Conservation (phyloP, 1,140 invertebrate genomes). For the Aleiodes sp. region DNA sequence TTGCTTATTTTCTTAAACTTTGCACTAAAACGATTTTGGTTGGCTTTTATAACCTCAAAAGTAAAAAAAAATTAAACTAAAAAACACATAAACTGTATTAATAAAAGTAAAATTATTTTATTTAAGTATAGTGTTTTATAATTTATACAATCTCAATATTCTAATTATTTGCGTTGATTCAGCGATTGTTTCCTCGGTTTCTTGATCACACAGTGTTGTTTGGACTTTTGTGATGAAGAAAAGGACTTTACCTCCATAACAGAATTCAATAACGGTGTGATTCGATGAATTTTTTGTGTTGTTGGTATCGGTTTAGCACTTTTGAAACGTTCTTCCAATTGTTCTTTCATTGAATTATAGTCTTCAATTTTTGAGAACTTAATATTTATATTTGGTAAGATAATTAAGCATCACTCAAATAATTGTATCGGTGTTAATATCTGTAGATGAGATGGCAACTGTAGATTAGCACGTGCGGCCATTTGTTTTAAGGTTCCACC, state of each 20-base stretch:
- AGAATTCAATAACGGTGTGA: not conserved
- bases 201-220: no score
- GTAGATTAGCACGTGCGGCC: conserved; percentile 4
- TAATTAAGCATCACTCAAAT: conserved; percentile 55
- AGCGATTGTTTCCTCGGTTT: no score
- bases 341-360: conserved; percentile 52
- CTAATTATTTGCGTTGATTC: no score
- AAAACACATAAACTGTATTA: no score
- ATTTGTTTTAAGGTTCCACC: not conserved
- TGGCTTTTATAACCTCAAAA: no score
- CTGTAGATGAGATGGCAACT: not conserved
- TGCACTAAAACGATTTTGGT: no score
- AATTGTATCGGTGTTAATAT: not conserved
- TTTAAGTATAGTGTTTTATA: no score
- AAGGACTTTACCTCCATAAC: not conserved
- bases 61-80: no score
- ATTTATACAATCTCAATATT: no score
- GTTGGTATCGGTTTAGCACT: not conserved
- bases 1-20: no score
- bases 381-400: conserved; percentile 57
- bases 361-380: conserved; percentile 55
- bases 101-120: no score
- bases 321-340: not conserved
- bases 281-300: not conserved
- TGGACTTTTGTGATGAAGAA: not conserved